Evolutionary conservation across 2,797 vertebrate genomes (phyloP).

Genomic region (Gymnopithys bicolor): DNA sequence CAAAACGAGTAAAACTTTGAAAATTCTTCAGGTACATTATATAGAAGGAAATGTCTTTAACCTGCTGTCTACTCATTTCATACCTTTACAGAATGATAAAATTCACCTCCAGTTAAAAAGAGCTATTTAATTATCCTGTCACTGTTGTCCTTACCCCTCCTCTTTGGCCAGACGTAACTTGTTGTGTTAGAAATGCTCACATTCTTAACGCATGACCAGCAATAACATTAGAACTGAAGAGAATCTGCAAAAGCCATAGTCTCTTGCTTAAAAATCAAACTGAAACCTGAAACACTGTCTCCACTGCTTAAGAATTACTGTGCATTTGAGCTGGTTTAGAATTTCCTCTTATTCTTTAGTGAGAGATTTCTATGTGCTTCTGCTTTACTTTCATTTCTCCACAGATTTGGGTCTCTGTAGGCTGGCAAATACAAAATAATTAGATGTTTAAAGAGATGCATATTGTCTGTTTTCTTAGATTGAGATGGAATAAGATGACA

Average conservation of each 20-base stretch:
- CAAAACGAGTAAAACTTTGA: not conserved
- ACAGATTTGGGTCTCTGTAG: conserved; percentile 2
- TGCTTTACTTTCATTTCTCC: conserved; percentile 35
- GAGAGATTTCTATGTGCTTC: not conserved
- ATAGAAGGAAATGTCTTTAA: not conserved
- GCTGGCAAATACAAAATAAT: conserved; percentile 72
- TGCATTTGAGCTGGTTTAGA: not conserved
- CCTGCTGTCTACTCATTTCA: not conserved
- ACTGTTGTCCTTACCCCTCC: not conserved
- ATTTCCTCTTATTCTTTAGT: not conserved
- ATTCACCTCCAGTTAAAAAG: conserved; percentile 5
- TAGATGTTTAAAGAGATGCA: conserved; percentile 62
- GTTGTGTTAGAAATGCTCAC: not conserved
- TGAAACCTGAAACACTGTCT: not conserved
- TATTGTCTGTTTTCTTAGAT: conserved; percentile 67
- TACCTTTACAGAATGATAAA: not conserved
- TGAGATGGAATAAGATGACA: conserved; percentile 73
- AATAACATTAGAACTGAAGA: not conserved
- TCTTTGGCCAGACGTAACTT: not conserved
- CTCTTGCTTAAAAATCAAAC: not conserved
- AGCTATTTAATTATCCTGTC: not conserved
- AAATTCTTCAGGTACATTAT: not conserved
- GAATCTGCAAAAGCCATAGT: not conserved
- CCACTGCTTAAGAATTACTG: not conserved
- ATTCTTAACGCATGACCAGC: not conserved